A percentile compares a stretch with the other conserved stretches of the same genome.
These are phyloP conservation scores for Sciaenops ocellatus DNA, from an alignment of 2,797 vertebrate genomes.

Conservation along the genomic window DNA sequence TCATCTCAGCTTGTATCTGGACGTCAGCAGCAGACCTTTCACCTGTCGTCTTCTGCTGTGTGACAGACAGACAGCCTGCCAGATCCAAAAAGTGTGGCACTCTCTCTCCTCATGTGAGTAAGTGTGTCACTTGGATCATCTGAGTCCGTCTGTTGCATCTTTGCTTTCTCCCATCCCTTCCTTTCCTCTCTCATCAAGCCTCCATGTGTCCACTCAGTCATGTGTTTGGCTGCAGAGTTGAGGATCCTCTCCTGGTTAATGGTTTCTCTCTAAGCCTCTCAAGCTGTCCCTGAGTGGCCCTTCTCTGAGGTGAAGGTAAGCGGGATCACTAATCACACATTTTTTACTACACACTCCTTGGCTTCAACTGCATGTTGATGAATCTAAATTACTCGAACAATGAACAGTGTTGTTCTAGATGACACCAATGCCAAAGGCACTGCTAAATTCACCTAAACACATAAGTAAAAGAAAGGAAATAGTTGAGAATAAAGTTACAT, in stretches of 20 bases:
- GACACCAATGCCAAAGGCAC: neutral
- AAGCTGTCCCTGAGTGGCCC: constrained; percentile 16
- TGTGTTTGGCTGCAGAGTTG: constrained; percentile 64
- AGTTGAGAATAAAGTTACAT: too few species aligned
- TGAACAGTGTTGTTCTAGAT: neutral
- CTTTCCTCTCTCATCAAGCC: constrained; percentile 18
- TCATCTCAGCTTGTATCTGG: neutral
- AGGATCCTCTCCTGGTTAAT: constrained; percentile 68
- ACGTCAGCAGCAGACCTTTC: constrained; percentile 5
- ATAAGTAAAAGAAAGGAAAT: neutral
- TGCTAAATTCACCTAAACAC: neutral
- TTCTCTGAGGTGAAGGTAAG: constrained; percentile 5
- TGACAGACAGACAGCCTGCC: constrained; percentile 29
- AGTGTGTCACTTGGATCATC: constrained; percentile 56
- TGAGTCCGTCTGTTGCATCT: constrained; percentile 14
- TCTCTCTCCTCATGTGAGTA: constrained; percentile 45
- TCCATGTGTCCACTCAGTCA: constrained; percentile 74
- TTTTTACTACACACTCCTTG: neutral
- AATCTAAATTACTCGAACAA: neutral
- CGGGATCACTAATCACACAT: constrained; percentile 22
- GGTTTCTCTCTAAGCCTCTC: constrained; percentile 68
- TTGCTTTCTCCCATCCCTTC: neutral
- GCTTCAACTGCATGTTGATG: neutral
- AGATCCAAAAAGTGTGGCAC: constrained; percentile 2
- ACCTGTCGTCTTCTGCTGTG: neutral